phyloP scores from a whole-genome alignment of 2,888 invertebrate genomes.

The Eulithis testata region DNA sequence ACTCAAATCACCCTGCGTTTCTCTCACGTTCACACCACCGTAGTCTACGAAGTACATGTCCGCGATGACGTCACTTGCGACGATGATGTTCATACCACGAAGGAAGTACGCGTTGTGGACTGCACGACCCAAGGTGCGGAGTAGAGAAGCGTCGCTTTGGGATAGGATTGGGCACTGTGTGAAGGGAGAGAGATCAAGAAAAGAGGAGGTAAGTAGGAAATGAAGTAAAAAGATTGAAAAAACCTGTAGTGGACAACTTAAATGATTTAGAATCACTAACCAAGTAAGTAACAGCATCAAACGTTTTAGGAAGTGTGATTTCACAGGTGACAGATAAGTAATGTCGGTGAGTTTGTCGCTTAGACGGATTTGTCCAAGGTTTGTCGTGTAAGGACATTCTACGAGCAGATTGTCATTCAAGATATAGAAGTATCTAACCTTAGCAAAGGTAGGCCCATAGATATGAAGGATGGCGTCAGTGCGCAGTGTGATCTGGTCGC shows the following conservation, averaged over 20 bases:
- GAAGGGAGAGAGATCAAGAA: background rate
- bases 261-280: too few species aligned
- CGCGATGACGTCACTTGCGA: conserved; percentile 60
- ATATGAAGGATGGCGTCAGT: conserved; percentile 71
- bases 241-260: background rate
- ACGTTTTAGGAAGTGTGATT: too few species aligned
- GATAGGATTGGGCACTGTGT: conserved; percentile 67
- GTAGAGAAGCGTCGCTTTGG: conserved; percentile 60
- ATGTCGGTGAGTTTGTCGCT: too few species aligned
- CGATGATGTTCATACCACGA: conserved; percentile 56
- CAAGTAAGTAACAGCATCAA: too few species aligned
- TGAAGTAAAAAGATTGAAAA: background rate
- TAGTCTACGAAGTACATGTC: conserved; percentile 67
- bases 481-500: conserved; percentile 70
- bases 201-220: background rate
- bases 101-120: conserved; percentile 65
- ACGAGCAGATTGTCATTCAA: background rate
- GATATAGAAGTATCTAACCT: conserved; percentile 46
- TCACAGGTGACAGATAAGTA: too few species aligned
- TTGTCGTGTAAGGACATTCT: too few species aligned
- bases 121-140: conserved; percentile 68
- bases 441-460: conserved; percentile 68
- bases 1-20: conserved; percentile 28
- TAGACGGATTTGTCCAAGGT: too few species aligned
- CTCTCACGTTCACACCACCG: conserved; percentile 56